Percentiles rank a stretch among this genome's conserved stretches.
Conservation (phyloP, 1,140 invertebrate genomes). For the Penaeus vannamei region DNA sequence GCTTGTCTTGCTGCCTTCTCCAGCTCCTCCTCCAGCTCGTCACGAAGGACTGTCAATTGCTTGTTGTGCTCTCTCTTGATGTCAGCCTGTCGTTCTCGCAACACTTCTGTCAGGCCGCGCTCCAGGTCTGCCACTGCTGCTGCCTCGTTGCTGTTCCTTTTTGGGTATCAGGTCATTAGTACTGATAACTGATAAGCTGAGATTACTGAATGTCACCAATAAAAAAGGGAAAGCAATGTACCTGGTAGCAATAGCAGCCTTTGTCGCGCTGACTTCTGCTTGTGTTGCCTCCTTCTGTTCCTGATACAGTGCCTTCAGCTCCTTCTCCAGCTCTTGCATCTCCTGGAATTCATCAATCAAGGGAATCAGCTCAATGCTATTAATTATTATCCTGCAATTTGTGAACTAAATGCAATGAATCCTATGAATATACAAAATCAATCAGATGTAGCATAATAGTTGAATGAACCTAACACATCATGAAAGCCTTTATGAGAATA, state of each 20-base stretch:
- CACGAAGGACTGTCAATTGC: conserved; percentile 31
- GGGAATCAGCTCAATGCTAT: not conserved
- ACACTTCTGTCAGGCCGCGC: conserved; percentile 43
- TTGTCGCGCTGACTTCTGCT: conserved; percentile 35
- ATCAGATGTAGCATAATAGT: too few species aligned
- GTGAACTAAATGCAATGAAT: not conserved
- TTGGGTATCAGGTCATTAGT: not conserved
- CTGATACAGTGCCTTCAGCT: conserved; percentile 37
- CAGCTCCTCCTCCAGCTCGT: conserved; percentile 51
- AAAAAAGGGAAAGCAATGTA: not conserved
- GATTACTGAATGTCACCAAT: not conserved
- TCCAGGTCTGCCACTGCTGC: conserved; percentile 43
- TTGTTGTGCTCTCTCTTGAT: conserved; percentile 48
- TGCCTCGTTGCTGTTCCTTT: conserved; percentile 28
- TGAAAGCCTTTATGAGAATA: too few species aligned
- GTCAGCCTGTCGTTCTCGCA: conserved; percentile 40
- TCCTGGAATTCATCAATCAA: conserved; percentile 33
- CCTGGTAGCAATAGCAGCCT: conserved; percentile 23
- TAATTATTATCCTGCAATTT: not conserved
- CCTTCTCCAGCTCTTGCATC: conserved; percentile 51
- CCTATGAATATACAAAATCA: not conserved
- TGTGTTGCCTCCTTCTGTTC: conserved; percentile 31
- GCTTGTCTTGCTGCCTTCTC: conserved; percentile 51
- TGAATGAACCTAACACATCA: too few species aligned
- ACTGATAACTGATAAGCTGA: conserved; percentile 10